These are phyloP conservation scores for Chascanopsetta lugubris DNA, from an alignment of 2,113 vertebrate species.

Conservation along the genomic window DNA sequence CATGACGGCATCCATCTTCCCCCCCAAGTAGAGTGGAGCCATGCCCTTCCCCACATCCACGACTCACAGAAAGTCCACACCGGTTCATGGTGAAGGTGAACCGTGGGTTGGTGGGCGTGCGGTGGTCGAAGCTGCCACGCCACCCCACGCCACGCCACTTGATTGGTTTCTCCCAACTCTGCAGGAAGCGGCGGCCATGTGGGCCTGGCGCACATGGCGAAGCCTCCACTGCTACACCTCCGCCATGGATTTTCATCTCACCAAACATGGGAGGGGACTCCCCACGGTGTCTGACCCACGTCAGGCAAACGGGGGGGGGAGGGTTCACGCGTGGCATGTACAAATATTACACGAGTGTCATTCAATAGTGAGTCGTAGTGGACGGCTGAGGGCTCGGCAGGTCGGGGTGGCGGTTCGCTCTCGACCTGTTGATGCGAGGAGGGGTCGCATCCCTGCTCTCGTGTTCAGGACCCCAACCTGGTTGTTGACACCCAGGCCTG, in stretches of 20 bases:
- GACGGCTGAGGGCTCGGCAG: conserved; percentile 1
- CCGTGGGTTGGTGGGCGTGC: too few relatives aligned
- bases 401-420: conserved; percentile 1
- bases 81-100: too few relatives aligned
- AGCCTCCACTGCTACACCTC: conserved; percentile 36
- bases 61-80: conserved; percentile 69
- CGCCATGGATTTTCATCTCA: conserved; percentile 42
- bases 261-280: conserved; percentile 60
- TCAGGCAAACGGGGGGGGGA: background rate
- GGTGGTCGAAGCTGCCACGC: too few relatives aligned
- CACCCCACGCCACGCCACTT: conserved; percentile 9
- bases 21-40: conserved; percentile 48
- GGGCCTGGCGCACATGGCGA: conserved; percentile 53
- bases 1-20: conserved; percentile 76
- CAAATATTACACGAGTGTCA: conserved; percentile 47
- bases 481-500: too few relatives aligned
- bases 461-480: too few relatives aligned
- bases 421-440: conserved; percentile 18
- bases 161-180: conserved; percentile 15
- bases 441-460: too few relatives aligned
- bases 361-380: conserved; percentile 16
- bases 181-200: conserved; percentile 23
- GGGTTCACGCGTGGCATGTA: conserved; percentile 42
- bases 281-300: conserved; percentile 36
- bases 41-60: conserved; percentile 47